Evolutionary conservation across 2,113 vertebrate species (phyloP).

Genomic region (Tretioscincus oriximinensis): DNA sequence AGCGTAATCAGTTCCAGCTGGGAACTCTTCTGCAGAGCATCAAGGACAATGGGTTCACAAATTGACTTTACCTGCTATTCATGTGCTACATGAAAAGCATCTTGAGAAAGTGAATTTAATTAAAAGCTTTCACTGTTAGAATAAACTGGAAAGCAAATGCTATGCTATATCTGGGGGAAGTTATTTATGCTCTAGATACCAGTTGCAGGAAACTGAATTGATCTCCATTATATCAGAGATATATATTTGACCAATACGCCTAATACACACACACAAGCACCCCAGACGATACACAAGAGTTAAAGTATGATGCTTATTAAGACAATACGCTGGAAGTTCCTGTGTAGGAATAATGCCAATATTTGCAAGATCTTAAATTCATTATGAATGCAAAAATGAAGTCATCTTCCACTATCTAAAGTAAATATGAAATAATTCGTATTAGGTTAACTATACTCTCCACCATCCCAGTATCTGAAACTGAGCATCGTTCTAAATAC

Average conservation of each 20-base stretch:
- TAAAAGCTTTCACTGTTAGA: constrained; percentile 41
- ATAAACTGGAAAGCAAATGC: constrained; percentile 43
- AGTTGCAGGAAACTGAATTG: constrained; percentile 26
- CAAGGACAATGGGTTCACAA: constrained; percentile 65
- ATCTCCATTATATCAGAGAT: constrained; percentile 20
- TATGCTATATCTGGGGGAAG: constrained; percentile 36
- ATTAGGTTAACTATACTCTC: no score
- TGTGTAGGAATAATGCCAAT: not conserved
- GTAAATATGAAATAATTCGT: not conserved
- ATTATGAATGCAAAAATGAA: not conserved
- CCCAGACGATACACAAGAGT: not conserved
- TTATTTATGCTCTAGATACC: constrained; percentile 27
- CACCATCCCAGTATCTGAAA: no score
- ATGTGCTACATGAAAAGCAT: constrained; percentile 47
- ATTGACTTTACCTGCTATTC: constrained; percentile 64
- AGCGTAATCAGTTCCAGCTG: constrained; percentile 65
- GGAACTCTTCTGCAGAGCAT: constrained; percentile 60
- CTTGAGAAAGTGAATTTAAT: constrained; percentile 51
- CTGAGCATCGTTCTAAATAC: no score
- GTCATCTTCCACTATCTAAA: not conserved
- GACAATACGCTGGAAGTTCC: not conserved
- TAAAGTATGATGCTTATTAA: not conserved
- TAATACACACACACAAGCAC: not conserved
- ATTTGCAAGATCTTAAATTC: not conserved
- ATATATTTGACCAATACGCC: not conserved